Base-by-base conservation (phyloP, 2,797 vertebrate genomes). In the Gephyroberyx darwinii region DNA sequence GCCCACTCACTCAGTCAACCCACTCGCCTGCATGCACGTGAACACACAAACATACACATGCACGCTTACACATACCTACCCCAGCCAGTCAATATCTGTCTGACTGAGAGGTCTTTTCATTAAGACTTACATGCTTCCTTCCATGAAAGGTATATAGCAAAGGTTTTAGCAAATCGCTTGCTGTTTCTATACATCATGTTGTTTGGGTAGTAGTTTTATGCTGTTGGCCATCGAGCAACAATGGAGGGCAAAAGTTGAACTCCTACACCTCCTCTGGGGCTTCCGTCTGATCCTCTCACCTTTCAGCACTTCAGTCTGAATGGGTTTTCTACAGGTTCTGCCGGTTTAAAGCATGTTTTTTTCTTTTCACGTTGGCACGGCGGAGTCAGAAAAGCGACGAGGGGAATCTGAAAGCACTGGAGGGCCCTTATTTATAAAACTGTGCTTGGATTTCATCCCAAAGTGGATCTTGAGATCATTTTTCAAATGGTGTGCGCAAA, bases 11-110 rank as follows among this genome's bases (percentile, higher is more conserved):
- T 45, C 16, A 26, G 26, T 26, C 26, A 26, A 16, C 45, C 0
- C 45, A 4, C 45, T 8, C 66, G 54, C 22, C 64, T 43, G 68
- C 65, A 69, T 77, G 71, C 78, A 58, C 26, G 53, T 78, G 39
- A 45, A 55, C 57, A n/a, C 62, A 72, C 61, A 75, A 53, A 78
- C 51, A 61, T 54, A 63, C 20, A 43, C 8, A 6, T 41, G 39
- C 2, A 26, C 17, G 39, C 59, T 12, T 65, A 19, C n/a, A 72
- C 39, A 59, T 71, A 68, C 74, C 65, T 56, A 47, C 81, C 31
- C 35, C 69, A 68, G 35, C 19, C 47, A 39, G 64, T 82, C 87
- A 45, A 80, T 86, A 86, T 76, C 65, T 80, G 60, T 76, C 65
- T 80, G 60, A 69, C 48, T 39, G 72, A 54, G 62, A 76, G 64